Evolutionary conservation across 2,888 invertebrate species (phyloP), one percentile per base, ranked within the genome.

Genomic region (Dione juno): DNA sequence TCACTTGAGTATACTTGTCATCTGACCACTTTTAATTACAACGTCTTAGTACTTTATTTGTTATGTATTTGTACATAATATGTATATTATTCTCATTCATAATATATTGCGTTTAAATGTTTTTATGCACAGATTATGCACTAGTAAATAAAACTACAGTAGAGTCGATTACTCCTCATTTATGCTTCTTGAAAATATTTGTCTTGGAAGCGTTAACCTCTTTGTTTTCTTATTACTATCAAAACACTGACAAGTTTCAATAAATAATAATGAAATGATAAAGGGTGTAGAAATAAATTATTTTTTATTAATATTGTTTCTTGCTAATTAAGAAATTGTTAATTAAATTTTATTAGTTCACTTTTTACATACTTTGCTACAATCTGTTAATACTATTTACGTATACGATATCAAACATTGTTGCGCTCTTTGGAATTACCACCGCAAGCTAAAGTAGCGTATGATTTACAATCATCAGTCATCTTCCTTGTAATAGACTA

Each of bases 251-350:
- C 50, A 52, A 64, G 50, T 85, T 84, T 81, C 80, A 81, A 81
- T 78, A 70, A 71, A 65, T 71, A 75, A 35, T 35, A 64, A 52
- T 16, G 35, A 9, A 19, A 76, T 73, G 83, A 83, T 84, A 83
- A 69, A 63, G 76, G 74, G 79, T 78, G 37, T 57, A 57, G 37
- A 57, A 85, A 86, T 85, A 84, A 86, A 82, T 88, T 82, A 83
- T 75, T 82, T 48, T 83, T 87, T 83, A 87, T 86, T 86, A 84
- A 86, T 83, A 84, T 71, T 83, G 84, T 82, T 89, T 88, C 90
- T 90, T 89, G 84, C 77, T 72, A 82, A 83, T 80, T 61, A 43
- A 43, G 11, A 35, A 45, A 11, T 7, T 11, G 35, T 61, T 45
- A 28, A 45, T 61, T 45, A 9, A 54, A 54, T 37, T 61, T 61